Percentiles rank a stretch among this genome's conserved stretches.
Evolutionary conservation across 2,888 invertebrate species (phyloP).

Genomic region (Napeogenes inachia): DNA sequence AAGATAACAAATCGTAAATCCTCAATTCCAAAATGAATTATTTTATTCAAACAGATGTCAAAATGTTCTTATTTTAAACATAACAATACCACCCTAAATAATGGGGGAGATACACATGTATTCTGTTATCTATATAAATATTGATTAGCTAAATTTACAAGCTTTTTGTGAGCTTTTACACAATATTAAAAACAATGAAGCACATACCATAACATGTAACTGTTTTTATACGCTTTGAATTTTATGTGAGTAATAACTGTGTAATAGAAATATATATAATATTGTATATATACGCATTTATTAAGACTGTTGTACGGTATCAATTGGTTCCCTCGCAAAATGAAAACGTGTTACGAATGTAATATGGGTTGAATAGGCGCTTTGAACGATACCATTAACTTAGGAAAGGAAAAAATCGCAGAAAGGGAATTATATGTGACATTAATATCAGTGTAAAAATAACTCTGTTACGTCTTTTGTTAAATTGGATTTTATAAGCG

Average conservation of each 20-base stretch:
- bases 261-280: too few species aligned
- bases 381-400: slow-evolving; percentile 25
- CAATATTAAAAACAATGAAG: slow-evolving; percentile 50
- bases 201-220: slow-evolving; percentile 11
- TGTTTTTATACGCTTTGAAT: not conserved
- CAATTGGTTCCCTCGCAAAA: slow-evolving; percentile 29
- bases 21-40: too few species aligned
- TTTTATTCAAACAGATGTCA: too few species aligned
- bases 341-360: slow-evolving; percentile 30
- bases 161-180: slow-evolving; percentile 52
- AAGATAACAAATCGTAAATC: too few species aligned
- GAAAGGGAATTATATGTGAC: slow-evolving; percentile 17
- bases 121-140: slow-evolving; percentile 44
- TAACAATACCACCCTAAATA: too few species aligned
- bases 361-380: slow-evolving; percentile 23
- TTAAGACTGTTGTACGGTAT: slow-evolving; percentile 27
- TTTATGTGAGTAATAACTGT: not conserved
- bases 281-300: slow-evolving; percentile 14
- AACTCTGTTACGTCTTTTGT: slow-evolving; percentile 5
- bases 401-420: slow-evolving; percentile 20
- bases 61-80: too few species aligned
- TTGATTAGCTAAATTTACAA: slow-evolving; percentile 49
- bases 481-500: not conserved
- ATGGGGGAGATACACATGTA: slow-evolving; percentile 33
- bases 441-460: slow-evolving; percentile 15